Evolutionary conservation across 1,140 invertebrate species (phyloP).

Genomic region (Theocolax elegans): DNA sequence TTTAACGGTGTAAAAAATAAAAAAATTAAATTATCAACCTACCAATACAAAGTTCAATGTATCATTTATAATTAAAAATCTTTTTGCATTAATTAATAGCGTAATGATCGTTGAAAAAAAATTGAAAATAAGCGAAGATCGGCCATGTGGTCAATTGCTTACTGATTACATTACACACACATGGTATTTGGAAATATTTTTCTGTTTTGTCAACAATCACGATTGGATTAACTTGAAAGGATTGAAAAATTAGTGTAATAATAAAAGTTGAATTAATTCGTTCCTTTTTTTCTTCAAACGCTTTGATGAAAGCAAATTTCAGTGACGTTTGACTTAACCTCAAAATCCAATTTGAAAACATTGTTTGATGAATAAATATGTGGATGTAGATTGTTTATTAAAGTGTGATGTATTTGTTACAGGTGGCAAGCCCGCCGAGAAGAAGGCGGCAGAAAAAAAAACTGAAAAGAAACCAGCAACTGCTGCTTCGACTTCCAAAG

Average conservation of each 20-base stretch:
- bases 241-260: no score
- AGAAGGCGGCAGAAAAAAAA: constrained; percentile 74
- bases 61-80: background rate
- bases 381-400: background rate
- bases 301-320: constrained; percentile 21
- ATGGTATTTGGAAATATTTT: background rate
- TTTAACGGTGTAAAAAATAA: background rate
- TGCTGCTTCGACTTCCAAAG: constrained; percentile 52
- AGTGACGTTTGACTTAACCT: constrained; percentile 22
- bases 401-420: background rate
- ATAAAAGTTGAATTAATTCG: background rate
- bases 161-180: background rate
- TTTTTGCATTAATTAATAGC: background rate
- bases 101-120: no score
- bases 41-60: background rate
- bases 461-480: constrained; percentile 64
- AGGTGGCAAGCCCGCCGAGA: constrained; percentile 72
- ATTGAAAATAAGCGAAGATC: no score
- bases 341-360: constrained; percentile 3
- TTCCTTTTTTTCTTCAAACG: background rate
- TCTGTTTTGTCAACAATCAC: no score
- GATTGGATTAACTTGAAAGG: no score
- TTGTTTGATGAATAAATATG: background rate
- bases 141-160: constrained; percentile 28
- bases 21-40: no score